Evolutionary conservation across 2,888 invertebrate genomes (phyloP), one percentile per base, ranked within the genome.

Genomic region (Drosophila rubida): DNA sequence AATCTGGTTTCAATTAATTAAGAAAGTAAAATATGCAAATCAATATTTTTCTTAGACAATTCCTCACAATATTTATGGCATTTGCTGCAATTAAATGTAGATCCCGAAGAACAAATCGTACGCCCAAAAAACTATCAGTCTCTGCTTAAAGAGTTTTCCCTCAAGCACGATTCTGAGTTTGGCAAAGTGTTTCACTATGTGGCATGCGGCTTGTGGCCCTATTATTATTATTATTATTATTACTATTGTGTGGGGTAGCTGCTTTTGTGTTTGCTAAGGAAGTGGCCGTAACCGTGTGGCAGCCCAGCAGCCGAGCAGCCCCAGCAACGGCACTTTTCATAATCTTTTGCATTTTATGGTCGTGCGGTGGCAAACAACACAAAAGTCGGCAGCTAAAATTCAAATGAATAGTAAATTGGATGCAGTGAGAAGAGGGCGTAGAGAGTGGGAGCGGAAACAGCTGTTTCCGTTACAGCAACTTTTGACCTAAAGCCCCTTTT

Each of bases 271-370:
- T 61, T 48, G 48, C 65, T 57, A 61, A 79, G 80, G 72, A 75
- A 80, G 87, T 71, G 82, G 65, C 60, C 30, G 51, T 30, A 23
- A 14, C 51, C 42, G 35, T 58, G 53, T 53, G 57, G 54, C 73
- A 54, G 59, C 72, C 51, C 39, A n/a, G n/a, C n/a, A n/a, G n/a
- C n/a, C n/a, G n/a, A n/a, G n/a, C n/a, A n/a, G 59, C 72, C 51
- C 39, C 81, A 66, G 75, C 59, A 66, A 53, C 66, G 71, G 68
- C 71, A 86, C 78, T 76, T 80, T 86, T 77, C 77, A 82, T 83
- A 83, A 88, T 80, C 80, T 83, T 83, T 77, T 88, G 70, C 88
- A 83, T 86, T 82, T 88, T 88, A 86, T 86, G 82, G 84, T 63
- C 65, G 59, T 65, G 64, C 67, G 59, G 66, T 73, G 67, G 78